Conservation (phyloP, 64 coral and sea anemone genomes). For the Actinia equina region DNA sequence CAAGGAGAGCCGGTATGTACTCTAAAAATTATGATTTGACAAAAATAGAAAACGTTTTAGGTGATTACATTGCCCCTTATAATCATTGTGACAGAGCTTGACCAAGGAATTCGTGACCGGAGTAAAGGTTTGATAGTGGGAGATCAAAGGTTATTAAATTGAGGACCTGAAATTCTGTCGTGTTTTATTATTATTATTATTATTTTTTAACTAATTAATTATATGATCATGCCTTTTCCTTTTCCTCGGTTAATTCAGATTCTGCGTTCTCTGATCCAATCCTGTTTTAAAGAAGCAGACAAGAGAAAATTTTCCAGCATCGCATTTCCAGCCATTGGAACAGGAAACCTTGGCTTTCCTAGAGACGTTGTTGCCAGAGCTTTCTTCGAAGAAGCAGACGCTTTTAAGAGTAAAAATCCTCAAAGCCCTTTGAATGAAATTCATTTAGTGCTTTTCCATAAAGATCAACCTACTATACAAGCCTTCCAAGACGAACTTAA, state of each 20-base stretch:
- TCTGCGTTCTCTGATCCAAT: background rate
- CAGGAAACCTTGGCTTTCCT: constrained; percentile 52
- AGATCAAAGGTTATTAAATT: too few species aligned
- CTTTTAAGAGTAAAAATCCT: constrained; percentile 35
- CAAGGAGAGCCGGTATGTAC: too few species aligned
- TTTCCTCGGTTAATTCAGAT: background rate
- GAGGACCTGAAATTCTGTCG: too few species aligned
- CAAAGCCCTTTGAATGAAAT: constrained; percentile 30
- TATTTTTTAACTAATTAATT: too few species aligned
- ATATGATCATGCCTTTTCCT: background rate
- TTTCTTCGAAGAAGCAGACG: constrained; percentile 54
- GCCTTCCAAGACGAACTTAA: constrained; percentile 64
- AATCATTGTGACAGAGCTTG: too few species aligned
- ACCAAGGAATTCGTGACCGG: too few species aligned
- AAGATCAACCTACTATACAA: constrained; percentile 52
- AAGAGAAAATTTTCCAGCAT: constrained; percentile 25
- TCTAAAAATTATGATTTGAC: too few species aligned
- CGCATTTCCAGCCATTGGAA: constrained; percentile 70
- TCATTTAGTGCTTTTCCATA: constrained; percentile 50
- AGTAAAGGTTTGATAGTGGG: too few species aligned
- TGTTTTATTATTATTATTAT: too few species aligned
- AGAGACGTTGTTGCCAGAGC: constrained; percentile 49
- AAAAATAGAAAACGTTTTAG: too few species aligned
- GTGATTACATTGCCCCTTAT: too few species aligned
- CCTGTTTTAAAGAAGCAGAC: constrained; percentile 44